A percentile compares a stretch with the other conserved stretches of the same genome.
Evolutionary conservation across 2,888 invertebrate genomes (phyloP).

Genomic region (Capitulum mitella): DNA sequence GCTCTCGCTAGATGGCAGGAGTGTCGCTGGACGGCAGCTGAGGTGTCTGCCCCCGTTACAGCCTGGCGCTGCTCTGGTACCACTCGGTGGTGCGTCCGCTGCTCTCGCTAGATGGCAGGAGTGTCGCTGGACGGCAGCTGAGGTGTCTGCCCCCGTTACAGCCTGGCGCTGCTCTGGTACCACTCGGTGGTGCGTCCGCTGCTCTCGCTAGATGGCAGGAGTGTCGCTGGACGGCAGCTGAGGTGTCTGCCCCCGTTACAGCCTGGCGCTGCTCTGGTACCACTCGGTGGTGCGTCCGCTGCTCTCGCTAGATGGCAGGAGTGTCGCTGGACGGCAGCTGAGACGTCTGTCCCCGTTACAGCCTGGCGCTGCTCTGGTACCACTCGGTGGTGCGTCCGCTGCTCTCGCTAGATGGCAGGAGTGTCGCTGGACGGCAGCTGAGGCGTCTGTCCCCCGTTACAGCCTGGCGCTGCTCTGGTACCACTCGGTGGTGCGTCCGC

Average conservation of each 20-base stretch:
- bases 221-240: too few species aligned
- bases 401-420: constrained; percentile 57
- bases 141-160: too few species aligned
- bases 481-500: too few species aligned
- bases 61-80: constrained; percentile 59
- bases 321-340: too few species aligned
- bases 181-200: constrained; percentile 59
- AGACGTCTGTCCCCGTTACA: constrained; percentile 42
- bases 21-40: too few species aligned
- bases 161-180: constrained; percentile 52
- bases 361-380: constrained; percentile 58
- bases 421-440: too few species aligned
- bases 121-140: too few species aligned
- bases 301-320: constrained; percentile 58
- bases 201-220: constrained; percentile 55
- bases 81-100: constrained; percentile 60
- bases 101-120: too few species aligned
- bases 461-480: too few species aligned
- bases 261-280: constrained; percentile 58
- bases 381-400: constrained; percentile 59
- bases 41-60: too few species aligned
- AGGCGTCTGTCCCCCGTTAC: too few species aligned
- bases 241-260: constrained; percentile 36
- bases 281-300: constrained; percentile 63
- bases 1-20: too few species aligned